Percentiles rank a stretch among this genome's conserved stretches.
phyloP scores from a whole-genome alignment of 2,888 invertebrate genomes.

The Gonocerus acuteangulatus region DNA sequence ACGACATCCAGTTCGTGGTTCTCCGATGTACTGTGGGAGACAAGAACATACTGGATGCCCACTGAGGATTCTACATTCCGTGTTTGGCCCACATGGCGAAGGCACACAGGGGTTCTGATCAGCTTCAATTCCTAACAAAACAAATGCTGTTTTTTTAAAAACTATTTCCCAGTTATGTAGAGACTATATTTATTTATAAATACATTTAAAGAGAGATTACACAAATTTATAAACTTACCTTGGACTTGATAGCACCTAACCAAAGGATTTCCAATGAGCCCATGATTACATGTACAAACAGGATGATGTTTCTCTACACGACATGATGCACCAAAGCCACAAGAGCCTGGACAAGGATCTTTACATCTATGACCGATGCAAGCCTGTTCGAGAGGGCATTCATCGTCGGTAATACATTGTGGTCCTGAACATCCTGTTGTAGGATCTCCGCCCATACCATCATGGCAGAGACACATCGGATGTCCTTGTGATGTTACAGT shows the following conservation, averaged over 20 bases:
- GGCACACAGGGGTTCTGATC: conserved; percentile 62
- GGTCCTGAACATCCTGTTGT: conserved; percentile 66
- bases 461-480: conserved; percentile 59
- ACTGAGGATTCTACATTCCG: conserved; percentile 63
- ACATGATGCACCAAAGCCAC: conserved; percentile 67
- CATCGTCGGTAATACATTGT: conserved; percentile 72
- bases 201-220: no score
- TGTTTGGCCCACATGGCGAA: conserved; percentile 70
- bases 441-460: conserved; percentile 70
- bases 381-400: conserved; percentile 63
- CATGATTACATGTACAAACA: conserved; percentile 65
- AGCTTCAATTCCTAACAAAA: conserved; percentile 26
- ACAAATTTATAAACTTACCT: conserved; percentile 34
- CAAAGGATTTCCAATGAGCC: conserved; percentile 69
- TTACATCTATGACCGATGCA: conserved; percentile 73
- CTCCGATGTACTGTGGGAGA: conserved; percentile 64
- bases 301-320: conserved; percentile 71
- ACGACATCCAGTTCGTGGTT: conserved; percentile 67
- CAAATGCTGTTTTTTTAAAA: background rate
- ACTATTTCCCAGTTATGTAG: background rate
- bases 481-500: conserved; percentile 56
- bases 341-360: conserved; percentile 75
- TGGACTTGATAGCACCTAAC: conserved; percentile 59
- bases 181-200: background rate
- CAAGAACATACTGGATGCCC: conserved; percentile 71